Evolutionary conservation across 2,797 vertebrate genomes (phyloP).

Genomic region (Poecilia velifera): DNA sequence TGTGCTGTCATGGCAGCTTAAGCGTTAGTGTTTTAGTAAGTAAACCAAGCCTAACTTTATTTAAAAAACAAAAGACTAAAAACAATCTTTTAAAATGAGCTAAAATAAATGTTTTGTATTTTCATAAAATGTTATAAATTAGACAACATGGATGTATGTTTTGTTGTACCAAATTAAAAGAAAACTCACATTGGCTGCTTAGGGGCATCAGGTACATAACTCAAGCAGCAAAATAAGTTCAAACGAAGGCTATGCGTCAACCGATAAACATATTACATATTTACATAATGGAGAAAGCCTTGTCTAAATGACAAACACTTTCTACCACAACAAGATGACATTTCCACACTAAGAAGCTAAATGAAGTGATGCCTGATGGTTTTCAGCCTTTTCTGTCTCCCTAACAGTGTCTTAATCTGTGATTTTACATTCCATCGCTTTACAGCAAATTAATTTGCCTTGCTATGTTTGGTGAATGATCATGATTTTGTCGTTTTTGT

Average conservation of each 20-base stretch:
- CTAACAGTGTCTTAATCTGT: too few relatives aligned
- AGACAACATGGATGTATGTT: neutral
- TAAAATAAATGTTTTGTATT: neutral
- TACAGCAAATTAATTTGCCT: neutral
- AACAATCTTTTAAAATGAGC: neutral
- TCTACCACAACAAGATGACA: neutral
- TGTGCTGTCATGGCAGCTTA: neutral
- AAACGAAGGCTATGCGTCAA: neutral
- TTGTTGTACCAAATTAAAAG: neutral
- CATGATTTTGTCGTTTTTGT: too few relatives aligned
- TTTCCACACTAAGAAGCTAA: neutral
- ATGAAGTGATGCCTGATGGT: neutral
- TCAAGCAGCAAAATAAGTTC: neutral
- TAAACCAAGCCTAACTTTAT: neutral
- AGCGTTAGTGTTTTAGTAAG: neutral
- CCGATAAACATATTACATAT: neutral
- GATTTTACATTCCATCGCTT: neutral
- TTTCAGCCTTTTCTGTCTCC: too few relatives aligned
- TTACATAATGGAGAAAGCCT: neutral
- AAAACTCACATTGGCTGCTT: neutral
- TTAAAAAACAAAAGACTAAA: neutral
- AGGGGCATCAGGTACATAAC: neutral
- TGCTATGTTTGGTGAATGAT: neutral
- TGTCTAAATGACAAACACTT: neutral
- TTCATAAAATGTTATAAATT: neutral